These are phyloP conservation scores for Nesoenas mayeri DNA, from an alignment of 2,113 vertebrate genomes.

Conservation along the genomic window DNA sequence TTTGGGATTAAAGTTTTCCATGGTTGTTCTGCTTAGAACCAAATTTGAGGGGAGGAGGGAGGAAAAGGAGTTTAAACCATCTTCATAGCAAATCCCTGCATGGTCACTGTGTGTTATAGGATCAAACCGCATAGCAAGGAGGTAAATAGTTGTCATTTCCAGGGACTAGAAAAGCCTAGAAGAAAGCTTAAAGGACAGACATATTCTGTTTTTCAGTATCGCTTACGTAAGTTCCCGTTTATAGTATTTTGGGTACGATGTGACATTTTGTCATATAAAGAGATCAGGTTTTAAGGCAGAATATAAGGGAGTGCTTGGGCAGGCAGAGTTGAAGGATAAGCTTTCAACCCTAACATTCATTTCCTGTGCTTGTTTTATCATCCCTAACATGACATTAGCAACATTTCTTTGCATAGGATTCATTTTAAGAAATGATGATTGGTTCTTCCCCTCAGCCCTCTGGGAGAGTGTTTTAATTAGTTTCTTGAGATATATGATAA, in stretches of 20 bases:
- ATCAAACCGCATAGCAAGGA: neutral
- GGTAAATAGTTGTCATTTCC: neutral
- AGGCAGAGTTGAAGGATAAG: slow-evolving; percentile 22
- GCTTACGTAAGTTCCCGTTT: neutral
- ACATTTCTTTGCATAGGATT: slow-evolving; percentile 9
- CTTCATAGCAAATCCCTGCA: neutral
- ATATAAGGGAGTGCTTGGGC: neutral
- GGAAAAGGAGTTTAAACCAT: neutral
- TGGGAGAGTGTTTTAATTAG: slow-evolving; percentile 45
- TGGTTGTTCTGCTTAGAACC: neutral
- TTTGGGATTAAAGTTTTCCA: slow-evolving; percentile 4
- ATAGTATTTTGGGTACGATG: neutral
- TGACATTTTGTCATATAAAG: neutral
- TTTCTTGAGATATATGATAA: slow-evolving; percentile 35
- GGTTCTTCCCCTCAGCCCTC: slow-evolving; percentile 26
- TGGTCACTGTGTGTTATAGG: neutral
- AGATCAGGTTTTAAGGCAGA: neutral
- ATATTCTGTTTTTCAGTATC: neutral
- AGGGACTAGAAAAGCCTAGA: neutral
- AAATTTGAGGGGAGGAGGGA: neutral
- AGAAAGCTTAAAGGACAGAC: neutral
- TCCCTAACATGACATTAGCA: slow-evolving; percentile 22
- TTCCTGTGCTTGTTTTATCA: slow-evolving; percentile 62
- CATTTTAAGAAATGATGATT: slow-evolving; percentile 35
- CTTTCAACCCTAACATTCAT: slow-evolving; percentile 36